A percentile compares a stretch with the other conserved stretches of the same genome.
These are phyloP conservation scores for Drosophila maculinotata DNA, from an alignment of 2,888 invertebrate genomes.

Conservation along the genomic window DNA sequence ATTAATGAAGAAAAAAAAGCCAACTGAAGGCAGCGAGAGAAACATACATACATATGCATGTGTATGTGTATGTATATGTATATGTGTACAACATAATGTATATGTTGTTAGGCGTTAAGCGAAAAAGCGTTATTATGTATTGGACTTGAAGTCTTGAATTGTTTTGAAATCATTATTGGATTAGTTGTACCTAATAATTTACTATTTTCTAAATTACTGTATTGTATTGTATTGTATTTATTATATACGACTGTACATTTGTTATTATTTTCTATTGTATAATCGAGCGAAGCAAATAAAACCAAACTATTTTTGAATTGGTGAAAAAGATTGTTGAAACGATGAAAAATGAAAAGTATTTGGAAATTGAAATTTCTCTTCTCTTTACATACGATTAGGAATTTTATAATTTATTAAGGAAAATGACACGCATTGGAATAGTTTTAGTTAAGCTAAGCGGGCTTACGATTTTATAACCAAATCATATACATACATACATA, in stretches of 20 bases:
- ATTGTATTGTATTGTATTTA: conserved; percentile 50
- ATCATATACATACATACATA: conserved; percentile 45
- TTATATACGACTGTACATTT: conserved; percentile 44
- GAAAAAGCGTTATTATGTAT: conserved; percentile 64
- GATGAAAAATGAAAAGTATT: conserved; percentile 64
- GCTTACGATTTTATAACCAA: conserved; percentile 68
- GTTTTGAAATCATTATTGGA: conserved; percentile 48
- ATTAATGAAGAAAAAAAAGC: conserved; percentile 33
- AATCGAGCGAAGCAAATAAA: conserved; percentile 29
- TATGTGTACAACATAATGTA: conserved; percentile 7
- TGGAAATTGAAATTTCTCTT: conserved; percentile 74
- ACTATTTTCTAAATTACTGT: conserved; percentile 61
- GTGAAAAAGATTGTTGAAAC: conserved; percentile 49
- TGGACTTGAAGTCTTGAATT: conserved; percentile 75
- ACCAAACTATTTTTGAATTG: conserved; percentile 67
- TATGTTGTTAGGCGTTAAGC: conserved; percentile 20
- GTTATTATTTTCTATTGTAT: conserved; percentile 49
- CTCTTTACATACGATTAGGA: conserved; percentile 45
- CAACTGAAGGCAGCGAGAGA: conserved; percentile 28
- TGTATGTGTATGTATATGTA: no score
- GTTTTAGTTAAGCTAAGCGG: conserved; percentile 57
- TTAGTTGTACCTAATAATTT: conserved; percentile 37
- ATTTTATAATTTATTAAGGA: conserved; percentile 51
- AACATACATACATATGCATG: conserved; percentile 1
- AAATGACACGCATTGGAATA: conserved; percentile 54